Base-by-base conservation (phyloP, 2,888 invertebrate species). In the Pyrocoelia pectoralis region DNA sequence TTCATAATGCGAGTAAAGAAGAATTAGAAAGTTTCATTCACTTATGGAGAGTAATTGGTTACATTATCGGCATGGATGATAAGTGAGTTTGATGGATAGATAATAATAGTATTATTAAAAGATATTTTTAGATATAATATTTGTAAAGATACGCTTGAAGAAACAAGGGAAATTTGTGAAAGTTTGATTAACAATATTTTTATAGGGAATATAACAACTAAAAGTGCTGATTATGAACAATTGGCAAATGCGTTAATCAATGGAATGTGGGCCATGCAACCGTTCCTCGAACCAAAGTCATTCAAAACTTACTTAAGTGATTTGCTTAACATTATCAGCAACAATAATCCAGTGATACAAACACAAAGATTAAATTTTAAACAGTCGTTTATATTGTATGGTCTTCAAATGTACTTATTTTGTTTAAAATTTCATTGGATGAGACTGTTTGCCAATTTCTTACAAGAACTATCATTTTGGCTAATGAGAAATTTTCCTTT, bases 11-110 rank as follows among this genome's bases (percentile, higher is more conserved):
- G 1, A 84, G 83, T 8, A 79, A 83, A 0, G 87, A 85, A 43
- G 91, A 93, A 66, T 83, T 92, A 73, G 90, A 91, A 53, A 90
- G 88, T 1, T 90, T 92, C 65, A 82, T 92, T 4, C 94, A 96
- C 78, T 86, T 93, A 75, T 96, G 95, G 96, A 86, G 89, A 65
- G 90, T 92, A 0, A 83, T 96, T 48, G 95, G 94, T 0, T 85
- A 89, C 74, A 82, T 93, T 77, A 83, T 96, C 67, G 97, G 97
- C 1, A 87, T 96, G 63, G 87, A 93, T 69, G 94, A 96, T 71
- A 88, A 85, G 89, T 91, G 71, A 77, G 77, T 73, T 61, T 19
- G 24, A 24, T 43, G 2, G 19, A 41, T 57, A 58, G 6, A 8
- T 1, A 18, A 12, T 2, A 8, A 9, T 56, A 28, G 14, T 46